Evolutionary conservation across 35 echinoderm and acorn worm genomes (phyloP).

Genomic region (Acanthaster planci): DNA sequence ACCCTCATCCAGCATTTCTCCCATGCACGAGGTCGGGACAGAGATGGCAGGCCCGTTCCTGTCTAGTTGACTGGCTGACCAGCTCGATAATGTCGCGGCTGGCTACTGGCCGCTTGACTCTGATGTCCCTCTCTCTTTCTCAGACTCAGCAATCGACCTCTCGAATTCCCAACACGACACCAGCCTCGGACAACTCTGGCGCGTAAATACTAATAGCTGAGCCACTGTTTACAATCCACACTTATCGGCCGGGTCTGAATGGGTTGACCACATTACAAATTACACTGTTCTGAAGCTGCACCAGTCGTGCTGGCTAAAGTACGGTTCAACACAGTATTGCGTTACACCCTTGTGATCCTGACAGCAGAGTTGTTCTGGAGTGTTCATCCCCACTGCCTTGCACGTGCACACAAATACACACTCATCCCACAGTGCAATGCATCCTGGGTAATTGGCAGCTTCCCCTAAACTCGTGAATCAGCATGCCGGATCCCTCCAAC

Average conservation of each 20-base stretch:
- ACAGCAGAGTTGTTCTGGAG: background rate
- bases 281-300: no score
- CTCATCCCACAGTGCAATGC: slow-evolving; percentile 11
- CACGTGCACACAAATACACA: background rate
- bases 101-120: no score
- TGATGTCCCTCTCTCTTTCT: no score
- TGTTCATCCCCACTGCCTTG: background rate
- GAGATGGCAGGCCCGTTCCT: no score
- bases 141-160: background rate
- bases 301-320: no score
- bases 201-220: slow-evolving; percentile 13
- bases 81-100: no score
- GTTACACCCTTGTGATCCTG: background rate
- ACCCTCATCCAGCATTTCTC: no score
- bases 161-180: background rate
- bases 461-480: slow-evolving; percentile 37
- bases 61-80: no score
- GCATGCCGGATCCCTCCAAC: background rate
- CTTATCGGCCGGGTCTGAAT: background rate
- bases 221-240: background rate
- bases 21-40: no score
- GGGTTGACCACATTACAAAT: no score
- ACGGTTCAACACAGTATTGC: background rate
- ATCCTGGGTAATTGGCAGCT: slow-evolving; percentile 54
- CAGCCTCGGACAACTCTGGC: background rate